Percentiles rank a stretch among this genome's conserved stretches.
phyloP scores from a whole-genome alignment of 1,140 invertebrate genomes.

The Monochamus saltuarius region DNA sequence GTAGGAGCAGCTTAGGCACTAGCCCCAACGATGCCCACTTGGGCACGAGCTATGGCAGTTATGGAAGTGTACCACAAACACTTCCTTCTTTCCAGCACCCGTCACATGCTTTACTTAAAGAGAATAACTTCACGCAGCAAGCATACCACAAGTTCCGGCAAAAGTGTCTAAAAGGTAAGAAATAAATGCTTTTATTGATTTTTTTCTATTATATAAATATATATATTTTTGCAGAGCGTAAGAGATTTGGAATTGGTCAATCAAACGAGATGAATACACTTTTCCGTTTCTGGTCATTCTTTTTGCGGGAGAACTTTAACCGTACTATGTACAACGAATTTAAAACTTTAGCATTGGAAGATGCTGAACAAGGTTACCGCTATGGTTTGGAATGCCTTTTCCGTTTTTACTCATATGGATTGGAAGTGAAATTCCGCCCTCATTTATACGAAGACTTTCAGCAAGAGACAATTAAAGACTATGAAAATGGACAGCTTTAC shows the following conservation, averaged over 20 bases:
- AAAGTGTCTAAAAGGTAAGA: constrained; percentile 84
- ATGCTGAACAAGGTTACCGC: constrained; percentile 86
- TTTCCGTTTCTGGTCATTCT: constrained; percentile 99
- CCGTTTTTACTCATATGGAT: constrained; percentile 97
- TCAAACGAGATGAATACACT: constrained; percentile 97
- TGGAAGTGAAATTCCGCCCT: constrained; percentile 92
- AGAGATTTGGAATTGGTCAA: constrained; percentile 87
- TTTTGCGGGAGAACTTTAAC: constrained; percentile 97
- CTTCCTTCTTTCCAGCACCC: constrained; percentile 94
- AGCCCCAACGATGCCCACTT: constrained; percentile 66
- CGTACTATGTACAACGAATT: constrained; percentile 98
- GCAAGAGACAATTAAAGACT: constrained; percentile 88
- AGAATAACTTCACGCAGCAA: constrained; percentile 97
- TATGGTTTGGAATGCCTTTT: constrained; percentile 95
- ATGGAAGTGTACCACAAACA: constrained; percentile 73
- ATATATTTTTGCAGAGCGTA: constrained; percentile 69
- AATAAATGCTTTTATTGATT: too few relatives aligned
- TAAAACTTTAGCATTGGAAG: constrained; percentile 84
- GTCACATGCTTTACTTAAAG: constrained; percentile 91
- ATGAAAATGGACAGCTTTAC: constrained; percentile 92
- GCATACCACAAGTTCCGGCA: constrained; percentile 94
- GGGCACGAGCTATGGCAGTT: constrained; percentile 69
- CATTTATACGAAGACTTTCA: constrained; percentile 96
- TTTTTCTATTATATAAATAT: too few relatives aligned
- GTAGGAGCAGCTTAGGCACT: constrained; percentile 64